Percentiles rank a stretch among this genome's conserved stretches.
Conservation (phyloP, 2,888 invertebrate species). For the Tetropium fuscum region DNA sequence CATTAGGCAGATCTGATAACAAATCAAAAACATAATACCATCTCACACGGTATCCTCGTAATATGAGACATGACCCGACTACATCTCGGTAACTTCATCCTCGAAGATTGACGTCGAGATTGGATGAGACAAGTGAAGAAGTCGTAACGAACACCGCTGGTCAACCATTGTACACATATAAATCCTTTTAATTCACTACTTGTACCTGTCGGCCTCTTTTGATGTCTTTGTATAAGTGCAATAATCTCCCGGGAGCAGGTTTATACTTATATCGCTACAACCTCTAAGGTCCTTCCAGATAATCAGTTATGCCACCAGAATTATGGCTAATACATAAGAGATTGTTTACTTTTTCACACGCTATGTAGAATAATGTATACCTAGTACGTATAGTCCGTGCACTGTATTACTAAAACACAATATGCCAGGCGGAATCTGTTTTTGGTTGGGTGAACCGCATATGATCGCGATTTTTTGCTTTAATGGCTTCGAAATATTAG, state of each 20-base stretch:
- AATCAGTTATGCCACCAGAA: not conserved
- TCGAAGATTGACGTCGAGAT: constrained; percentile 18
- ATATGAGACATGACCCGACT: not conserved
- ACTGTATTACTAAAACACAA: too few relatives aligned
- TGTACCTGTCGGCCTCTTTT: constrained; percentile 22
- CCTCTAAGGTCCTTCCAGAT: not conserved
- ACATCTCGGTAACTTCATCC: constrained; percentile 6
- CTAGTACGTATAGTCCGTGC: too few relatives aligned
- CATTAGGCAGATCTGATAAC: too few relatives aligned
- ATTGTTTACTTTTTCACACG: too few relatives aligned
- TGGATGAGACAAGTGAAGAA: constrained; percentile 20
- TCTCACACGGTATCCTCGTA: too few relatives aligned
- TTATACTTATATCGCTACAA: constrained; percentile 28
- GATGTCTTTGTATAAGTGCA: constrained; percentile 21
- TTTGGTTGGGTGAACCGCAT: too few relatives aligned
- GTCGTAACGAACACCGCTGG: constrained; percentile 28
- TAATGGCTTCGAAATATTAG: too few relatives aligned
- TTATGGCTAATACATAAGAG: not conserved
- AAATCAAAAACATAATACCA: too few relatives aligned
- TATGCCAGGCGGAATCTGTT: too few relatives aligned
- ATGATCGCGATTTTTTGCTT: too few relatives aligned
- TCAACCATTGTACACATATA: constrained; percentile 28
- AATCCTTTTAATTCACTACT: constrained; percentile 24
- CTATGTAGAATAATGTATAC: too few relatives aligned
- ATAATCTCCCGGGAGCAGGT: constrained; percentile 24